Evolutionary conservation across 2,113 vertebrate species (phyloP), one percentile per base, ranked within the genome.

Genomic region (Malurus melanocephalus): DNA sequence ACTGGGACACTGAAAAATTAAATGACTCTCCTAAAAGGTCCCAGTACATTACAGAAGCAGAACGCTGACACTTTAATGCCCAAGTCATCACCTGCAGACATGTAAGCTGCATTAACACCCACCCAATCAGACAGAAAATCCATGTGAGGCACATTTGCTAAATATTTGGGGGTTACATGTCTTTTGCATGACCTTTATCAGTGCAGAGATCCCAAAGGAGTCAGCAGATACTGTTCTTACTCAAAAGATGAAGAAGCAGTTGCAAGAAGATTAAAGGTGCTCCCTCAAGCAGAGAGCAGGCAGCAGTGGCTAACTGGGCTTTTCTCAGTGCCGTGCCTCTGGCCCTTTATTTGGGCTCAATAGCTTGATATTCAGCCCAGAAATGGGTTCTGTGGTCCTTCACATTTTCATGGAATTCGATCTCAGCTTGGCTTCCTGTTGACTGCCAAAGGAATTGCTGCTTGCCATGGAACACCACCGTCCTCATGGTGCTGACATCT

Each of bases 351-450:
- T 85, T 89, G 45, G 60, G 73, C 4, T 20, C 85, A 51, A 97
- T 65, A 65, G 97, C 97, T 10, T 97, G 98, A 93, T 98, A 99
- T 85, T 97, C 96, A 24, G 98, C 99, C 85, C 96, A 96, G 90
- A 99, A 98, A 75, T 86, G 96, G 76, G 92, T 94, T 30, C 23
- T 92, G 3, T 95, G 93, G 55, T 97, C 95, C 90, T 98, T 96
- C 91, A 98, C 97, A 21, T 97, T 97, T 59, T 98, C 97, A 43
- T 98, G 98, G 90, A 99, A 99, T 83, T 99, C 99, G 67, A 99
- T 93, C 94, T 99, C 99, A 4, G 97, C 99, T 91, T 98, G 98
- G 92, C 98, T 99, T 90, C 99, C 98, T 11, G 96, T 94, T 0
- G 99, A 99, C 19, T 98, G 97, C 99, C 99, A 99, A 92, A 96